Evolutionary conservation across 2,113 vertebrate species (phyloP), one percentile per base, ranked within the genome.

Genomic region (Platysteira castanea): DNA sequence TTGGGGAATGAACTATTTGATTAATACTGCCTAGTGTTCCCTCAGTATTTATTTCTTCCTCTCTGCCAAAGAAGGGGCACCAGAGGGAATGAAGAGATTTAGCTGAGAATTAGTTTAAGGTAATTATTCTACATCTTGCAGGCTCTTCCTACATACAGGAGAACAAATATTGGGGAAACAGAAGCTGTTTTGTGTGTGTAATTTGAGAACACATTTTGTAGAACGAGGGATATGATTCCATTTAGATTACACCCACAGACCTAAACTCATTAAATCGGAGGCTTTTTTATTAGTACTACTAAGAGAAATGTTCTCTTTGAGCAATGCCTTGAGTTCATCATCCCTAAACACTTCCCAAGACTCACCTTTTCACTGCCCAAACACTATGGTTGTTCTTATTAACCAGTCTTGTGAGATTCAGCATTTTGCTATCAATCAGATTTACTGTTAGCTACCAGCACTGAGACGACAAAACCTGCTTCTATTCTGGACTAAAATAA

Each of bases 401-500:
- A 63, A 47, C 10, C 57, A 57, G 41, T 9, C 47, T 67, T 82
- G 35, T 23, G 76, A 93, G 59, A 74, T 24, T 28, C 63, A 65
- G 73, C 56, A 49, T 20, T 91, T 77, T 52, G 3, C 16, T n/a
- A 88, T 56, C n/a, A 47, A 64, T 67, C 70, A 59, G 23, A 81
- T 69, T 86, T 54, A 68, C 69, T 57, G 50, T 52, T 57, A 56
- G 77, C 90, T 93, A 83, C 80, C 92, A 95, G 80, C 90, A 93
- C 56, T 26, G 67, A 64, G 67, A 95, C 42, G 88, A 91, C 80
- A 97, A 94, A 97, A 95, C 28, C 56, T n/a, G 20, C 82, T 92
- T 94, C 84, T 95, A 17, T 65, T 93, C 91, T 86, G 86, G 54
- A 71, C 37, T 31, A 56, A 87, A 61, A 81, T 60, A 94, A 96